phyloP scores from a whole-genome alignment of 2,888 invertebrate species.

The Balanococcus diminutus region DNA sequence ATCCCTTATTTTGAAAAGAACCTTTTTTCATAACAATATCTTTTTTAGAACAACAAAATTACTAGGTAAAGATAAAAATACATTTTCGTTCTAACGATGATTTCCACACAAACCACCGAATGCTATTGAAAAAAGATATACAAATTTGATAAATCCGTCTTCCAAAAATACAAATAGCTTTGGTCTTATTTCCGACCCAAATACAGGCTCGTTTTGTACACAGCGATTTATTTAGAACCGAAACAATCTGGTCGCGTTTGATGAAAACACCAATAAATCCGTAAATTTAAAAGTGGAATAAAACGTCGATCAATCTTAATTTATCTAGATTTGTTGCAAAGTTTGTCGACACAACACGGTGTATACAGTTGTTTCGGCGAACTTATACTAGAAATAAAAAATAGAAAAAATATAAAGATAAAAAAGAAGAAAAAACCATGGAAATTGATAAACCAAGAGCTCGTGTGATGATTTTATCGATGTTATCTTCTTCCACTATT shows the following conservation, averaged over 20 bases:
- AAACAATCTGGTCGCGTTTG: background rate
- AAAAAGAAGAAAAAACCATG: background rate
- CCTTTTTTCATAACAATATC: too few species aligned
- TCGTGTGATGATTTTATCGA: background rate
- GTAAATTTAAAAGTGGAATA: conserved; percentile 1
- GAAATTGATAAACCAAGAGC: background rate
- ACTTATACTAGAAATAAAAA: background rate
- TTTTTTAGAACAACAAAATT: too few species aligned
- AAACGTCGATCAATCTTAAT: conserved; percentile 1
- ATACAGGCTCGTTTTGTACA: background rate
- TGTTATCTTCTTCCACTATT: background rate
- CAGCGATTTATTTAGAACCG: background rate
- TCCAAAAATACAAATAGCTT: background rate
- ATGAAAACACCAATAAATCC: background rate
- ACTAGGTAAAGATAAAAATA: too few species aligned
- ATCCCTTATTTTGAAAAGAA: too few species aligned
- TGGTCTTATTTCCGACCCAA: background rate
- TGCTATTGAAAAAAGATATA: background rate
- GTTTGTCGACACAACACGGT: background rate
- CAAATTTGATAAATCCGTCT: background rate
- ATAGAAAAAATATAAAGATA: background rate
- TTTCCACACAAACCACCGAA: background rate
- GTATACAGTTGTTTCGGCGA: background rate
- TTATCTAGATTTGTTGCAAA: background rate
- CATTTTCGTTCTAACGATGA: too few species aligned